Conservation (phyloP, 2,113 vertebrate genomes). For the Xiphorhynchus elegans region DNA sequence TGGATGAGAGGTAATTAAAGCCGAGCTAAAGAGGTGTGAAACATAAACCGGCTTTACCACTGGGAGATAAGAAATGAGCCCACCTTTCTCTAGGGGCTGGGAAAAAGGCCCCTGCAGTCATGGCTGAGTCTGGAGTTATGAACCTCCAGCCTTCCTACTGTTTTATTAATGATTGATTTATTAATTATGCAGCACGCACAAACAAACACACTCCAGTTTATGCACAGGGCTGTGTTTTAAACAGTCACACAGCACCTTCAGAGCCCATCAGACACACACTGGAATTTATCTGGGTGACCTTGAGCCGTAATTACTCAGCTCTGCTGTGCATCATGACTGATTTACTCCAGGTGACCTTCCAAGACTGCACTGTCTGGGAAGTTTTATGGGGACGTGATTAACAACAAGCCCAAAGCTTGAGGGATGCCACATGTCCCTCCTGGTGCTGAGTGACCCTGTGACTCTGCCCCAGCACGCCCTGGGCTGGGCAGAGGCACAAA, state of each 20-base stretch:
- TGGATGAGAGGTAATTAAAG: background rate
- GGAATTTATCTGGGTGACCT: slow-evolving; percentile 3
- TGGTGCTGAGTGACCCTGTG: background rate
- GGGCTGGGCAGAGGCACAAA: background rate
- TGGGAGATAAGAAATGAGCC: background rate
- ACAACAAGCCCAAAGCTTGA: background rate
- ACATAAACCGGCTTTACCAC: background rate
- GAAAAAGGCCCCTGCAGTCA: background rate
- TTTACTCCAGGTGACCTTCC: slow-evolving; percentile 47
- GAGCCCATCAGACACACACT: background rate
- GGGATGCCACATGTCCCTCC: accelerated
- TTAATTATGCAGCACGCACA: background rate
- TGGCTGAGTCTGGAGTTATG: background rate
- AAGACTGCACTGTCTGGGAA: background rate
- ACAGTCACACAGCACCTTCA: background rate
- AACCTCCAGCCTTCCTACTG: background rate
- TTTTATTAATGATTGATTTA: background rate
- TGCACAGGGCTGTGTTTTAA: background rate
- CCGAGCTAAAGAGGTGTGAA: background rate
- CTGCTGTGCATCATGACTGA: background rate
- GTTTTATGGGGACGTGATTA: background rate
- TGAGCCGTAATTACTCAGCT: slow-evolving; percentile 16
- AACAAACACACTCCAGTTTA: background rate
- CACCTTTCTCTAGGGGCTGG: background rate
- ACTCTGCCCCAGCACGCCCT: background rate